These are phyloP conservation scores for Melanostigma gelatinosum DNA, from an alignment of 2,113 vertebrate genomes.

Conservation along the genomic window DNA sequence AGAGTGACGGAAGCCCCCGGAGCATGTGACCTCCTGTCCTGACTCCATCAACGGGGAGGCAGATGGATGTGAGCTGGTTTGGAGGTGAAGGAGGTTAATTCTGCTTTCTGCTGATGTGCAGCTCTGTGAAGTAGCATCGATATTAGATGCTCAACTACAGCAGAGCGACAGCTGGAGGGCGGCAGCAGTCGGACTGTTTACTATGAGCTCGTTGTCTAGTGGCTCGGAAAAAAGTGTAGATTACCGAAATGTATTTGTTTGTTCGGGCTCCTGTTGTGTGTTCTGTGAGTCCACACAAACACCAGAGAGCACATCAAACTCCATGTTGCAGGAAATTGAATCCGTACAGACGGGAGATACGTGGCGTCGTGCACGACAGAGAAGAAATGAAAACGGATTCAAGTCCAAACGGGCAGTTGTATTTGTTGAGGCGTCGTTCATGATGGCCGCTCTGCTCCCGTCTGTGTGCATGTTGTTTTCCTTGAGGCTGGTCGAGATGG, in stretches of 20 bases:
- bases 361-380: neutral
- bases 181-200: neutral
- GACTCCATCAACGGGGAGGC: constrained; percentile 5
- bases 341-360: neutral
- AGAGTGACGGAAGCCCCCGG: neutral
- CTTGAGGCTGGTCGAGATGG: neutral
- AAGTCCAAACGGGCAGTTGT: neutral
- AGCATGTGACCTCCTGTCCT: neutral
- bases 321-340: constrained; percentile 34
- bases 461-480: neutral
- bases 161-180: neutral
- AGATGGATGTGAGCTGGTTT: constrained; percentile 28
- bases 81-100: constrained; percentile 44
- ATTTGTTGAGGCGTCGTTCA: neutral
- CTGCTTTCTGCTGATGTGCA: constrained; percentile 37
- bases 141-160: constrained; percentile 7
- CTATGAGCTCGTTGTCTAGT: neutral
- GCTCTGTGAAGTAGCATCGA: constrained; percentile 14
- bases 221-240: neutral
- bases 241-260: neutral
- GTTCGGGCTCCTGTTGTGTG: constrained; percentile 2
- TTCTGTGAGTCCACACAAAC: neutral
- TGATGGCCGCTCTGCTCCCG: neutral
- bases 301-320: constrained; percentile 1
- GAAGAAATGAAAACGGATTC: neutral